Percentiles rank a stretch among this genome's conserved stretches.
These are phyloP conservation scores for Villa cingulata DNA, from an alignment of 2,888 invertebrate genomes.

Conservation along the genomic window DNA sequence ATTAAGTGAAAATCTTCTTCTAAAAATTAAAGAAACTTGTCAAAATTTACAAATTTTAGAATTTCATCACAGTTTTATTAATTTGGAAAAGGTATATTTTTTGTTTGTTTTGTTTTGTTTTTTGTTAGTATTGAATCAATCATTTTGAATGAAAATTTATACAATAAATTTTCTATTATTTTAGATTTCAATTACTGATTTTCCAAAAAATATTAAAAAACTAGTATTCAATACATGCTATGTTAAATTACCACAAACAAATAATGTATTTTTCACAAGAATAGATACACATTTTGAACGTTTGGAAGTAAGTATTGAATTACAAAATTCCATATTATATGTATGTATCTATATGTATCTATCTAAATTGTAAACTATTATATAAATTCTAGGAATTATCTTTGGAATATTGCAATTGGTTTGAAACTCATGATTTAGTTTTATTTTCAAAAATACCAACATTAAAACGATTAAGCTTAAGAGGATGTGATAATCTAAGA, in stretches of 20 bases:
- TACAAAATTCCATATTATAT: too few relatives aligned
- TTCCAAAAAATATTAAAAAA: conserved; percentile 47
- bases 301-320: conserved; percentile 26
- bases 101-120: too few relatives aligned
- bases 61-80: conserved; percentile 29
- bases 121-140: background rate
- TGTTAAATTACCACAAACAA: conserved; percentile 23
- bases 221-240: conserved; percentile 37
- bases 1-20: conserved; percentile 24
- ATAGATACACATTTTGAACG: conserved; percentile 27
- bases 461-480: conserved; percentile 47
- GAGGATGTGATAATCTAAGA: conserved; percentile 49
- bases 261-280: conserved; percentile 29
- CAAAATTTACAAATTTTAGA: conserved; percentile 24
- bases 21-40: conserved; percentile 23
- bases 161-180: conserved; percentile 16
- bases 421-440: conserved; percentile 57
- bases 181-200: conserved; percentile 48
- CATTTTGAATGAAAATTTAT: background rate
- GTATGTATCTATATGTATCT: too few relatives aligned
- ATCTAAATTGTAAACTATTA: too few relatives aligned
- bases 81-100: conserved; percentile 25
- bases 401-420: conserved; percentile 59
- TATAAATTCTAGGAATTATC: conserved; percentile 52
- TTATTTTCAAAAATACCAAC: conserved; percentile 54